Conservation (phyloP, 2,797 vertebrate species). For the Sebastes hubbsi region DNA sequence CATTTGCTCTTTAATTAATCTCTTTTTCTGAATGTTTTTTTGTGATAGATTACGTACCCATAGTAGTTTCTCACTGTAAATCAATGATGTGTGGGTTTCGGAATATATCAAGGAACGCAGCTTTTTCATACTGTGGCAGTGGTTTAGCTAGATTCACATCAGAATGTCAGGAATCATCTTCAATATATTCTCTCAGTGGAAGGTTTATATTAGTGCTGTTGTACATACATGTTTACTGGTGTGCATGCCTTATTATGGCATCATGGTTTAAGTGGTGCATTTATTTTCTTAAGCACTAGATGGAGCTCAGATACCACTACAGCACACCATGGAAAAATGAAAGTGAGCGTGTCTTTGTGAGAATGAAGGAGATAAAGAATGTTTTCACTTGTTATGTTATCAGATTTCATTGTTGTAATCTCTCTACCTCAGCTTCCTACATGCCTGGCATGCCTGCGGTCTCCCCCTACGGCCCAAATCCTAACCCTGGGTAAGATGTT, state of each 20-base stretch:
- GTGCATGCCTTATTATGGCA: neutral
- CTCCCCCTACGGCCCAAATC: slow-evolving; percentile 88
- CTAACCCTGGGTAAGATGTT: slow-evolving; percentile 89
- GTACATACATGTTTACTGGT: neutral
- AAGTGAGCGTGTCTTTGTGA: neutral
- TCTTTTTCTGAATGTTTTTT: neutral
- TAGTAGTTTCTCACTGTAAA: neutral
- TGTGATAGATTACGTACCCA: neutral
- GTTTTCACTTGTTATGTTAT: neutral
- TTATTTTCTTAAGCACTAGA: slow-evolving; percentile 61
- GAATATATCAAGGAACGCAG: neutral
- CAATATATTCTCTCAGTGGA: neutral
- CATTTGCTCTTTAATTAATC: neutral
- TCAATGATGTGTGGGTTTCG: neutral
- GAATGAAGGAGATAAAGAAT: neutral
- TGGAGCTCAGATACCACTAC: slow-evolving; percentile 56
- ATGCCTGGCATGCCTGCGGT: slow-evolving; percentile 93
- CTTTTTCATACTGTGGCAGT: neutral
- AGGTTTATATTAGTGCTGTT: neutral
- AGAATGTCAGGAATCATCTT: neutral
- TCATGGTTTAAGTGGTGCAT: slow-evolving; percentile 9
- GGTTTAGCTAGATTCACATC: neutral
- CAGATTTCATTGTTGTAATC: slow-evolving; percentile 17
- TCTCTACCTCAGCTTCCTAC: slow-evolving; percentile 88
- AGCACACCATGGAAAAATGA: neutral